phyloP scores from a whole-genome alignment of 2,888 invertebrate genomes.

The Branchipolynoe longqiensis region DNA sequence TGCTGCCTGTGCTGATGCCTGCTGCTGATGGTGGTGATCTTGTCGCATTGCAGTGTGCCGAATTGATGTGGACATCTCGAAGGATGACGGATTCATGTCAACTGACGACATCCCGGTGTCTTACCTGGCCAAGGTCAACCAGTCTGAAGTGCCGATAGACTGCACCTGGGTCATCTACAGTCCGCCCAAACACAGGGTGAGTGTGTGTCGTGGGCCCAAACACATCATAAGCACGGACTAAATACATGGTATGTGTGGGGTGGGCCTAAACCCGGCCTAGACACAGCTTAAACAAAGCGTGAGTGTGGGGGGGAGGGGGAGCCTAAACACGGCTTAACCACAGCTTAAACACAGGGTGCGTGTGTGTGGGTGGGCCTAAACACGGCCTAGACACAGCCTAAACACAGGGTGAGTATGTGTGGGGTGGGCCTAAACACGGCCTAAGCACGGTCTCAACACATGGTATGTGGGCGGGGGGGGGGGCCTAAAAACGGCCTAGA shows the following conservation, averaged over 20 bases:
- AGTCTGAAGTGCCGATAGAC: constrained; percentile 71
- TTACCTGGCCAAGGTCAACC: constrained; percentile 68
- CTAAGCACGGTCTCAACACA: no score
- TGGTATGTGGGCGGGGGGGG: no score
- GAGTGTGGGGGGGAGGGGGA: neutral
- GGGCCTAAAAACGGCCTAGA: no score
- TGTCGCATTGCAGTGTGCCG: constrained; percentile 70
- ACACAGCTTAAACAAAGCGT: neutral
- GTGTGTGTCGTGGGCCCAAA: neutral
- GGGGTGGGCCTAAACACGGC: no score
- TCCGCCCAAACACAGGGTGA: constrained; percentile 72
- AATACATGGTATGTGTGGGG: constrained; percentile 2
- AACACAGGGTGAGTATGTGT: constrained; percentile 70
- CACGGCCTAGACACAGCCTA: constrained; percentile 73
- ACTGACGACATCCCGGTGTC: constrained; percentile 72
- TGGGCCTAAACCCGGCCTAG: neutral
- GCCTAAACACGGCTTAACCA: no score
- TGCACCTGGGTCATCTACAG: constrained; percentile 79
- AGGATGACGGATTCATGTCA: constrained; percentile 71
- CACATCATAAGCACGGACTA: neutral
- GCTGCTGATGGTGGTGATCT: neutral
- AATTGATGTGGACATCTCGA: constrained; percentile 69
- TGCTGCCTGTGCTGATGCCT: neutral
- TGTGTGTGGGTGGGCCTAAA: constrained; percentile 77
- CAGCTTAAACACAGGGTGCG: neutral